These are phyloP conservation scores for Zoanthus sansibaricus DNA, from an alignment of 92 coral and sea anemone species.

Conservation along the genomic window DNA sequence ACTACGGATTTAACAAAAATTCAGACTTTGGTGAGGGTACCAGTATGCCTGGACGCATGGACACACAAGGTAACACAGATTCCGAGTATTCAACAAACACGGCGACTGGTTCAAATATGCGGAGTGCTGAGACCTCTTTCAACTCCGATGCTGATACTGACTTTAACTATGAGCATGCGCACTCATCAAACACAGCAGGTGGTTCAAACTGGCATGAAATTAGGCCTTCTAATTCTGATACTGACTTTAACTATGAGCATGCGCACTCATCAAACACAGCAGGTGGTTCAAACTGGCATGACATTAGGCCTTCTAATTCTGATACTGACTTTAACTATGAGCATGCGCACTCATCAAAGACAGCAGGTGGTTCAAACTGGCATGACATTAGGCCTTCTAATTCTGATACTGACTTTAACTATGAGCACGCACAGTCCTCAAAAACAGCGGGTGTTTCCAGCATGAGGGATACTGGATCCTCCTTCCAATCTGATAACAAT, in stretches of 20 bases:
- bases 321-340: background rate
- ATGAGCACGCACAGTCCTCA: background rate
- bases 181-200: background rate
- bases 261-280: background rate
- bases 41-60: background rate
- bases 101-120: background rate
- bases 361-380: background rate
- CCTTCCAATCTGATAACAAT: background rate
- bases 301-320: background rate
- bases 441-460: background rate
- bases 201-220: background rate
- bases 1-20: background rate
- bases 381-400: background rate
- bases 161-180: background rate
- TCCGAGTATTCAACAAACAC: background rate
- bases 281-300: background rate
- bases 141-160: background rate
- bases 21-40: slow-evolving; percentile 24
- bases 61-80: background rate
- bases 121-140: background rate
- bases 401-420: background rate
- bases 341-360: background rate
- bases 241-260: background rate
- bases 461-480: background rate
- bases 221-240: background rate